Evolutionary conservation across 1,140 invertebrate genomes (phyloP), one percentile per base, ranked within the genome.

Genomic region (Reticulitermes speratus): DNA sequence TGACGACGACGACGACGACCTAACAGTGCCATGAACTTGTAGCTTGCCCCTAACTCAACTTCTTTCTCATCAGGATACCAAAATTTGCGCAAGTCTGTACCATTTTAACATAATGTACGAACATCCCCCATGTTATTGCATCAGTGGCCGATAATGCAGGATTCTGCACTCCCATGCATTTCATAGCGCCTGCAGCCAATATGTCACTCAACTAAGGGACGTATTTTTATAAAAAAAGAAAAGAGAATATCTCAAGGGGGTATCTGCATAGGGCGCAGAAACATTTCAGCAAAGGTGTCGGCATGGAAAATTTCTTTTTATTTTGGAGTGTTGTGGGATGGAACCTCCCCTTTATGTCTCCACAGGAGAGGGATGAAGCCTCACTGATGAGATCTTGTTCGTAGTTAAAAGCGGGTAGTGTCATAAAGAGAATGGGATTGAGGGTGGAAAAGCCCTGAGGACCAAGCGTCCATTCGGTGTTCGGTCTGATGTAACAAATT

Each of bases 271-370:
- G 65, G 65, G 65, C n/a, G 65, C n/a, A 75, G 65, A 75, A 75
- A 30, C 65, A n/a, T 75, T 75, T 75, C 7, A 75, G 65, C n/a
- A 30, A 75, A 75, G 65, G 65, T 75, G 65, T 75, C 65, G 65
- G 65, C 65, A 75, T 75, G 65, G 65, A 75, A 75, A 75, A 75
- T 75, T n/a, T 75, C 65, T 75, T 75, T 75, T 75, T 75, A 75
- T 75, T 75, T 75, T 75, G 65, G 65, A 75, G 65, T 75, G 65
- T 75, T 75, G 65, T 75, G n/a, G 65, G 65, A 25, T 3, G 65
- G 25, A 75, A n/a, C 65, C 65, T 75, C 65, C 65, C n/a, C 65
- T 75, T 30, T 30, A 25, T 30, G n/a, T 75, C 65, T 75, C 25
- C n/a, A 30, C n/a, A 75, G 65, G 65, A 75, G 65, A 30, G 65